Conservation (phyloP, 2,797 vertebrate species). For the Amniataba percoides region DNA sequence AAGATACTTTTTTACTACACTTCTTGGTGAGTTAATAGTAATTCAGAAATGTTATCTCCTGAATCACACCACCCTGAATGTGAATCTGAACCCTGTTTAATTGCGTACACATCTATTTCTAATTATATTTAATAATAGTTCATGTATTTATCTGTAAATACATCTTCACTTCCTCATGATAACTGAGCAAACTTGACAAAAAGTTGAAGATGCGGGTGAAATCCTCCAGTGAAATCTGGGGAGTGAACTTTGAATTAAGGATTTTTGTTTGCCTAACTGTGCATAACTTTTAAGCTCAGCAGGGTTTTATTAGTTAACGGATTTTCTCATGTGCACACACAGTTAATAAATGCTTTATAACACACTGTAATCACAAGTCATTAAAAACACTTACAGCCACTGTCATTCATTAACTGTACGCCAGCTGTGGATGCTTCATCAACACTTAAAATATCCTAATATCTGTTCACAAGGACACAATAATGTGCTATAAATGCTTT, state of each 20-base stretch:
- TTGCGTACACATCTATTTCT: neutral
- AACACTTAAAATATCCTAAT: conserved; percentile 1
- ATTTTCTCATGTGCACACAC: neutral
- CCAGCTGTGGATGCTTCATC: neutral
- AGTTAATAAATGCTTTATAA: neutral
- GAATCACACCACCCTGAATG: neutral
- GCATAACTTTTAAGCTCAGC: too few species aligned
- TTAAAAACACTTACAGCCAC: neutral
- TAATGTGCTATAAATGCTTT: neutral
- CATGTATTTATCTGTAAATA: neutral
- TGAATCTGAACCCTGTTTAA: neutral
- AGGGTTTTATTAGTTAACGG: neutral
- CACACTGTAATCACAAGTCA: neutral
- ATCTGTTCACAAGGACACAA: neutral
- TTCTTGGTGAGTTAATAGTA: too few species aligned
- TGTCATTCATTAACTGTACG: neutral
- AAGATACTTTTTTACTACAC: neutral
- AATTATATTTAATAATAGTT: neutral
- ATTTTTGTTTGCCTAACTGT: neutral
- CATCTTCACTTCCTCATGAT: neutral
- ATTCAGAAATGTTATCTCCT: neutral
- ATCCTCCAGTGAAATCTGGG: neutral
- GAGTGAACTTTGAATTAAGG: neutral
- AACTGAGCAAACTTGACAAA: neutral
- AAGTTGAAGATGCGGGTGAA: neutral